These are phyloP conservation scores for Coluber constrictor DNA, from an alignment of 2,797 vertebrate species.

Conservation along the genomic window DNA sequence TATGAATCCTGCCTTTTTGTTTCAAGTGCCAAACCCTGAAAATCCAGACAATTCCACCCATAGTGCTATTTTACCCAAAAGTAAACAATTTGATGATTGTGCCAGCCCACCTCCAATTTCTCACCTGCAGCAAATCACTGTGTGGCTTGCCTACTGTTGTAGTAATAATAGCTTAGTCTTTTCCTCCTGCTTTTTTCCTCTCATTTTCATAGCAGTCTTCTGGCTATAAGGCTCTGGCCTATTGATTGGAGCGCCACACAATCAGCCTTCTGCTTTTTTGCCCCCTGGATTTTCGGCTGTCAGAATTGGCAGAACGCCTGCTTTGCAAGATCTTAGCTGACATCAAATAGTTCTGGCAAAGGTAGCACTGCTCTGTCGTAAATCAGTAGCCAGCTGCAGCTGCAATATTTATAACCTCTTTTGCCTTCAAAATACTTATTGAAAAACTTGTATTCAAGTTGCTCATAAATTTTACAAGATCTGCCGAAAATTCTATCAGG, in stretches of 20 bases:
- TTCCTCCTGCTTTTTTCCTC: background rate
- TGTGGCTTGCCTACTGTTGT: background rate
- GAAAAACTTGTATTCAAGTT: slow-evolving; percentile 16
- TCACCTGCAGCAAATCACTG: background rate
- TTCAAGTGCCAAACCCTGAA: background rate
- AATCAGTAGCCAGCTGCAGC: slow-evolving; percentile 17
- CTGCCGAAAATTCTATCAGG: slow-evolving; percentile 13
- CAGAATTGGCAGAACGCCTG: background rate
- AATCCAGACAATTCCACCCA: background rate
- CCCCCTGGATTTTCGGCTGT: background rate
- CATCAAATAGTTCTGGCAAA: slow-evolving; percentile 1
- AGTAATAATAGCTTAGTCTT: background rate
- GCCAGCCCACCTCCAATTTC: background rate
- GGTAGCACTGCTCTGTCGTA: background rate
- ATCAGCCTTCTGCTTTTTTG: background rate
- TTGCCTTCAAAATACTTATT: slow-evolving; percentile 30
- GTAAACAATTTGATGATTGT: background rate
- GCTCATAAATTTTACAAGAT: slow-evolving; percentile 14
- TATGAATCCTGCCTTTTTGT: background rate
- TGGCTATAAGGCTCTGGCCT: background rate
- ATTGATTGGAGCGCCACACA: background rate
- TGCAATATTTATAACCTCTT: slow-evolving; percentile 29
- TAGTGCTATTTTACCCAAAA: background rate
- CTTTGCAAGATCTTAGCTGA: background rate
- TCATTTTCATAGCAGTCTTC: background rate